Evolutionary conservation across 2,113 vertebrate species (phyloP).

Genomic region (Tragelaphus scriptus): DNA sequence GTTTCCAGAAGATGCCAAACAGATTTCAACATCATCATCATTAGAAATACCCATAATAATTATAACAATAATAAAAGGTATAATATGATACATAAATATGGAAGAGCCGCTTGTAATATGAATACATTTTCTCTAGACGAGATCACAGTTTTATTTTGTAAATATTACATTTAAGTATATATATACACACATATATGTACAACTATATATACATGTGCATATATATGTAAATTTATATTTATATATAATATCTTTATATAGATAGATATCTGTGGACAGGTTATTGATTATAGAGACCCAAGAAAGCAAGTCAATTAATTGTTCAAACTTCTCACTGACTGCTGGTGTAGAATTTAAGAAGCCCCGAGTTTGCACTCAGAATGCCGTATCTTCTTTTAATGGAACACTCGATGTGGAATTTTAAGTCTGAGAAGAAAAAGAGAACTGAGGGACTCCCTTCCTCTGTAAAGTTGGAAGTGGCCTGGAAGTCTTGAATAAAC

Average conservation of each 20-base stretch:
- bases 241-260: conserved; percentile 78
- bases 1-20: conserved; percentile 86
- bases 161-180: conserved; percentile 84
- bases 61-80: conserved; percentile 83
- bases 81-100: conserved; percentile 87
- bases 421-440: conserved; percentile 63
- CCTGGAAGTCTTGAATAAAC: conserved; percentile 46
- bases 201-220: conserved; percentile 82
- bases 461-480: conserved; percentile 32
- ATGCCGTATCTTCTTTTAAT: conserved; percentile 59
- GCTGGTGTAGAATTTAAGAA: conserved; percentile 79
- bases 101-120: conserved; percentile 86
- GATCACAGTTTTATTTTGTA: conserved; percentile 89
- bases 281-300: conserved; percentile 81
- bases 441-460: conserved; percentile 40
- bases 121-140: conserved; percentile 86
- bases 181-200: conserved; percentile 82
- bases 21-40: conserved; percentile 79
- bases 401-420: conserved; percentile 40
- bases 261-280: conserved; percentile 81
- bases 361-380: conserved; percentile 76
- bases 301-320: conserved; percentile 77
- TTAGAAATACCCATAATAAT: conserved; percentile 81
- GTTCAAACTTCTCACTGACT: conserved; percentile 76
- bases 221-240: conserved; percentile 81